Evolutionary conservation across 2,888 invertebrate genomes (phyloP).

Genomic region (Lacanobia wlatinum): DNA sequence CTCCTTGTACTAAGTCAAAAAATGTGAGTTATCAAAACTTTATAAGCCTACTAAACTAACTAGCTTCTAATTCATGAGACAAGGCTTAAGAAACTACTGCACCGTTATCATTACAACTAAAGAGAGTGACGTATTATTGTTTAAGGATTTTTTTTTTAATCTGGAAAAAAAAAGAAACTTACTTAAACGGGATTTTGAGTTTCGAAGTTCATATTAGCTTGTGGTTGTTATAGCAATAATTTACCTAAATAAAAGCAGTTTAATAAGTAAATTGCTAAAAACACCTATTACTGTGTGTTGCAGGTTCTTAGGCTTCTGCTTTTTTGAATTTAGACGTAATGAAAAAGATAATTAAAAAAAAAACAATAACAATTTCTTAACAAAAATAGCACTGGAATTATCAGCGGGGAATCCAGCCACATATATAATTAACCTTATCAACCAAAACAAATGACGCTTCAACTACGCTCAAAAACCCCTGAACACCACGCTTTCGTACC

Average conservation of each 20-base stretch:
- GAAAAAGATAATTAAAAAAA: too few relatives aligned
- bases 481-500: neutral
- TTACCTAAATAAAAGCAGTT: neutral
- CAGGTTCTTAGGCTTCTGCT: neutral
- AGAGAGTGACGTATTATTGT: neutral
- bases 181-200: neutral
- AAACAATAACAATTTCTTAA: too few relatives aligned
- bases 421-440: neutral
- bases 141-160: neutral
- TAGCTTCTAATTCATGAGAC: neutral
- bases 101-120: neutral
- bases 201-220: neutral
- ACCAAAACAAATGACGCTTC: neutral
- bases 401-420: neutral
- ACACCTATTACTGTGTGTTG: neutral
- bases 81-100: slow-evolving; percentile 4
- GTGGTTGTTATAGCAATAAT: neutral
- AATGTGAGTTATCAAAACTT: neutral
- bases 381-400: neutral
- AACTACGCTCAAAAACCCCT: slow-evolving; percentile 7
- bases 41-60: neutral
- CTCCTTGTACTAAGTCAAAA: neutral
- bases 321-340: too few relatives aligned
- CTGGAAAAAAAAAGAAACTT: neutral
- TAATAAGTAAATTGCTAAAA: neutral